A percentile compares a stretch with the other conserved stretches of the same genome.
Conservation (phyloP, 2,888 invertebrate genomes). For the Sthenelais limicola region DNA sequence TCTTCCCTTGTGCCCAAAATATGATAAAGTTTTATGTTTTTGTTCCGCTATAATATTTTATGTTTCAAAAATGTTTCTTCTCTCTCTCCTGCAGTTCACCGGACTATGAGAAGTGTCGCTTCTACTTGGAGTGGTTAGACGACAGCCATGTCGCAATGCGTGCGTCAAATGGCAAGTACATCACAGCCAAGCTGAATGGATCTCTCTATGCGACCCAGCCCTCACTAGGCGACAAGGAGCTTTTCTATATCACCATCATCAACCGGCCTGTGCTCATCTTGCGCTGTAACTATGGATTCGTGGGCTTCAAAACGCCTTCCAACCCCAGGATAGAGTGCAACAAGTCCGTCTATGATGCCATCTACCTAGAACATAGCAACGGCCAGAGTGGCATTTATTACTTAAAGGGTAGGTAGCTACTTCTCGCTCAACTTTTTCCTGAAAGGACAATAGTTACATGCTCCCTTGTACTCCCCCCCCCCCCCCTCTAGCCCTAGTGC, state of each 20-base stretch:
- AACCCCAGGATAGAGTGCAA: slow-evolving; percentile 51
- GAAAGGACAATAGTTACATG: too few relatives aligned
- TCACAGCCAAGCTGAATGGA: slow-evolving; percentile 94
- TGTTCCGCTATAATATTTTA: too few relatives aligned
- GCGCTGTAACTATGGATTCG: slow-evolving; percentile 96
- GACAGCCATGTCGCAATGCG: slow-evolving; percentile 93
- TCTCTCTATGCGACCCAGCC: slow-evolving; percentile 92
- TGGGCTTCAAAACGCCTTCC: slow-evolving; percentile 76
- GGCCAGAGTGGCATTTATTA: slow-evolving; percentile 45
- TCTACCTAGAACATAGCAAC: slow-evolving; percentile 45
- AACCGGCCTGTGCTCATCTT: slow-evolving; percentile 90
- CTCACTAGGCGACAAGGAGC: slow-evolving; percentile 87
- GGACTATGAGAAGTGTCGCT: slow-evolving; percentile 76
- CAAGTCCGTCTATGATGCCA: slow-evolving; percentile 46
- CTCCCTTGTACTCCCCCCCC: too few relatives aligned
- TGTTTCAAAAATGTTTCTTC: too few relatives aligned
- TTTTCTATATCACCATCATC: slow-evolving; percentile 83
- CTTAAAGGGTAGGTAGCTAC: slow-evolving; percentile 47
- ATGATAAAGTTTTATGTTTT: too few relatives aligned
- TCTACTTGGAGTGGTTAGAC: slow-evolving; percentile 92
- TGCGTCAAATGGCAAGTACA: slow-evolving; percentile 94
- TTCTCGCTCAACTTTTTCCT: too few relatives aligned
- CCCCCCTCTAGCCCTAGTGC: too few relatives aligned
- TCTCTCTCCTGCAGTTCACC: too few relatives aligned
- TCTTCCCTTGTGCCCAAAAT: too few relatives aligned